Percentiles rank a stretch among this genome's conserved stretches.
phyloP scores from a whole-genome alignment of 2,888 invertebrate genomes.

The Drosophila anceps region DNA sequence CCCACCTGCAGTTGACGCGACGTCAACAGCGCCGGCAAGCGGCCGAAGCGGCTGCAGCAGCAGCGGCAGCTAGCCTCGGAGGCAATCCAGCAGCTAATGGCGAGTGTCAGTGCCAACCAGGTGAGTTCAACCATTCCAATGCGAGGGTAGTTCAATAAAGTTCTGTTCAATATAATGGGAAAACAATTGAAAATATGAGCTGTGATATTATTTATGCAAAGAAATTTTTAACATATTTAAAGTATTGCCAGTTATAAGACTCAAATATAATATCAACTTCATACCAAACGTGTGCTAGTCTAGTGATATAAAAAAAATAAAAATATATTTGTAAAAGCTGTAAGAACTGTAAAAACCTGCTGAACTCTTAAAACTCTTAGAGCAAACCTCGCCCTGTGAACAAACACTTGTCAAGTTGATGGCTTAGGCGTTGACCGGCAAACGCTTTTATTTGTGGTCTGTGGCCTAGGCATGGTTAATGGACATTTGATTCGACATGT shows the following conservation, averaged over 20 bases:
- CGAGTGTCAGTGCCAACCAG: constrained; percentile 91
- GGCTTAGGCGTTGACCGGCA: constrained; percentile 48
- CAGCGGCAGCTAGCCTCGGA: constrained; percentile 79
- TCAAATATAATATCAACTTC: too few relatives aligned
- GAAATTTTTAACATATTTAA: too few relatives aligned
- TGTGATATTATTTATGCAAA: neutral
- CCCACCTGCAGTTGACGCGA: constrained; percentile 84
- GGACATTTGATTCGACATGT: constrained; percentile 61
- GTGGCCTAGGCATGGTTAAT: constrained; percentile 38
- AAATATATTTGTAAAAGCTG: neutral
- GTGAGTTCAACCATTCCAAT: constrained; percentile 84
- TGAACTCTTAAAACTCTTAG: neutral
- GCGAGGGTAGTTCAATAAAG: neutral
- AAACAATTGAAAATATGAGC: too few relatives aligned
- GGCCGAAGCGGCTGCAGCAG: constrained; percentile 73
- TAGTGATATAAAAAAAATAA: neutral
- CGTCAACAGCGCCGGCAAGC: constrained; percentile 84
- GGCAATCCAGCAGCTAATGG: constrained; percentile 61
- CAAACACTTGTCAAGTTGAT: constrained; percentile 44
- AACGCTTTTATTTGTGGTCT: constrained; percentile 64
- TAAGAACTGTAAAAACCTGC: too few relatives aligned
- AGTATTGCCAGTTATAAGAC: too few relatives aligned
- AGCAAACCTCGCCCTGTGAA: constrained; percentile 9
- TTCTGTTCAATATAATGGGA: neutral
- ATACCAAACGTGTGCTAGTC: too few relatives aligned